Base-by-base conservation (phyloP, 2,113 vertebrate species). In the Smithornis capensis region DNA sequence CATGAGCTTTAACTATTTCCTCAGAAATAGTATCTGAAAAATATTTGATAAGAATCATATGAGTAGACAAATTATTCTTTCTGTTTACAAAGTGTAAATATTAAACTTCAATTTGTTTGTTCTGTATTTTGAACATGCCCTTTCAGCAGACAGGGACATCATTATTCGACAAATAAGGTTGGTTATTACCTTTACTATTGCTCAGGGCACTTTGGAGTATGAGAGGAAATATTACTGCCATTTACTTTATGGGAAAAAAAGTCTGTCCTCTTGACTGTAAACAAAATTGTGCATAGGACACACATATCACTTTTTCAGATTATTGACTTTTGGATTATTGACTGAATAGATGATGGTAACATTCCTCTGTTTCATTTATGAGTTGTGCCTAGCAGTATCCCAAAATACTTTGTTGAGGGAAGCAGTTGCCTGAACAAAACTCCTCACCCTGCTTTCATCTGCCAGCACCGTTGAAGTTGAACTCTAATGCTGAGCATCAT, bases 81-180 rank as follows among this genome's bases (percentile, higher is more conserved):
- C 28, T 69, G 12, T 70, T 81, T 47, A 33, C 23, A 33, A 76
- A 68, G 5, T 8, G 2, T 15, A 44, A n/a, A 27, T 47, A 42
- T 17, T 65, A 55, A 83, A 70, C 8, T 56, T 47, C 13, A 33
- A 4, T 14, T 45, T 64, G 3, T 23, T 76, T 5, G 4, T 8
- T n/a, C 19, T 71, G 6, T 33, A 2, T 29, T 13, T 16, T 7
- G 23, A 71, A 19, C 0, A 0, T 35, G 37, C 28, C 23, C 27
- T 35, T 33, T 38, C 64, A 9, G 10, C 14, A 56, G 18, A 4
- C n/a, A 45, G 15, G 9, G 33, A 53, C 19, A 64, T 1, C 7
- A 27, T 38, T 60, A 59, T 85, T 44, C 8, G 59, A 29, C 19
- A 63, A 24, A 6, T 49, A 42, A 37, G 9, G 13, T 3, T 63